phyloP scores from a whole-genome alignment of 2,797 vertebrate genomes.

The Rhinophrynus dorsalis region DNA sequence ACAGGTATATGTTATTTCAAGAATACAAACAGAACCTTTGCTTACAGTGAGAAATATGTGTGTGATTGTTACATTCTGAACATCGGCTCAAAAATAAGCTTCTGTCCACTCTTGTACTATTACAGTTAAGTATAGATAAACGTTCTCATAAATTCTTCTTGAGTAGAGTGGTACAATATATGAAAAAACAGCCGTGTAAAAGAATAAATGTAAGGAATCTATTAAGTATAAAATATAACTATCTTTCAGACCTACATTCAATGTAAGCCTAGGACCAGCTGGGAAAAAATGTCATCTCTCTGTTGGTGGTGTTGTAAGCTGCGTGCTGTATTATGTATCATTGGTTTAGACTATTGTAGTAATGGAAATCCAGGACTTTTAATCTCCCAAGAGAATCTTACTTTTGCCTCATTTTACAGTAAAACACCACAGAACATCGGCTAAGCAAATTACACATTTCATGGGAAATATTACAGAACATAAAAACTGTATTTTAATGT shows the following conservation, averaged over 20 bases:
- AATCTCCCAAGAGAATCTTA: background rate
- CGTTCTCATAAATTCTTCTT: background rate
- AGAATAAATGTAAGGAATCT: background rate
- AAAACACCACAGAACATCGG: background rate
- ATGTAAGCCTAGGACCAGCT: background rate
- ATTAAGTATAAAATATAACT: background rate
- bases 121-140: background rate
- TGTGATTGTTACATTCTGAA: too few relatives aligned
- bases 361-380: background rate
- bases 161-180: background rate
- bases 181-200: background rate
- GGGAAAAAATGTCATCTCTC: too few relatives aligned
- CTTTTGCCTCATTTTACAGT: background rate
- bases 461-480: slow-evolving; percentile 2
- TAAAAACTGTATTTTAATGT: background rate
- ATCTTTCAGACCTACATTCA: background rate
- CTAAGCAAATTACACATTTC: too few relatives aligned
- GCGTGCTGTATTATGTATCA: background rate
- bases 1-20: too few relatives aligned
- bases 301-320: background rate
- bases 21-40: too few relatives aligned
- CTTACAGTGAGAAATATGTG: too few relatives aligned
- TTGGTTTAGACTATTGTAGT: background rate
- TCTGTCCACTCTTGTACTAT: too few relatives aligned
- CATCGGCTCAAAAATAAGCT: too few relatives aligned